Percentiles rank a stretch among this genome's conserved stretches.
Evolutionary conservation across 2,797 vertebrate genomes (phyloP).

Genomic region (Okamejei kenojei): DNA sequence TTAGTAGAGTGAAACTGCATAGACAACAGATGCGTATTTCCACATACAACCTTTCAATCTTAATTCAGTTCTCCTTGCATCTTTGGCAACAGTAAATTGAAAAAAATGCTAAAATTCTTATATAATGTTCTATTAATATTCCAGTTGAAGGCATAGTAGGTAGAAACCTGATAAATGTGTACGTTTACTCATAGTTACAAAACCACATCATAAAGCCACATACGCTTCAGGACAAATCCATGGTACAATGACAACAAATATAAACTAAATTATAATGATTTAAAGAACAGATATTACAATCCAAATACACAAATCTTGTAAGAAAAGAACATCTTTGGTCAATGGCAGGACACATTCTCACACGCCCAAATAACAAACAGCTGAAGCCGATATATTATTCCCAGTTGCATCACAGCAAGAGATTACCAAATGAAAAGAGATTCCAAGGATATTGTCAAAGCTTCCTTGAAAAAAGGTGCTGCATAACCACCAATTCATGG

Average conservation of each 20-base stretch:
- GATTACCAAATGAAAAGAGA: too few relatives aligned
- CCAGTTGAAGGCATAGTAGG: neutral
- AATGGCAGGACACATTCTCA: too few relatives aligned
- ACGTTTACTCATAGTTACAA: neutral
- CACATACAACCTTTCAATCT: neutral
- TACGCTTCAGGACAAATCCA: neutral
- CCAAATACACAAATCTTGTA: neutral
- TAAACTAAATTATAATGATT: neutral
- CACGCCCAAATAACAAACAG: too few relatives aligned
- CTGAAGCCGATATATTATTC: too few relatives aligned
- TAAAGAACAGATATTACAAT: neutral
- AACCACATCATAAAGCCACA: neutral
- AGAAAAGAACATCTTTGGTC: too few relatives aligned
- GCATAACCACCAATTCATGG: too few relatives aligned
- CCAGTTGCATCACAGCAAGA: too few relatives aligned
- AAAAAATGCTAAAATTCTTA: neutral
- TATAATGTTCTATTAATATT: too few relatives aligned
- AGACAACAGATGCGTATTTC: neutral
- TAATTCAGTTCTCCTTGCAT: neutral
- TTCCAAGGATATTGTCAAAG: too few relatives aligned
- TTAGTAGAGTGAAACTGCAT: neutral
- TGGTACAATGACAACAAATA: neutral
- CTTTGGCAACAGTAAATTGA: neutral
- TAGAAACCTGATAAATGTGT: neutral
- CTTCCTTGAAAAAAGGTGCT: too few relatives aligned